Evolutionary conservation across 2,888 invertebrate genomes (phyloP), one percentile per base, ranked within the genome.

Genomic region (Troglohyphantes excavatus): DNA sequence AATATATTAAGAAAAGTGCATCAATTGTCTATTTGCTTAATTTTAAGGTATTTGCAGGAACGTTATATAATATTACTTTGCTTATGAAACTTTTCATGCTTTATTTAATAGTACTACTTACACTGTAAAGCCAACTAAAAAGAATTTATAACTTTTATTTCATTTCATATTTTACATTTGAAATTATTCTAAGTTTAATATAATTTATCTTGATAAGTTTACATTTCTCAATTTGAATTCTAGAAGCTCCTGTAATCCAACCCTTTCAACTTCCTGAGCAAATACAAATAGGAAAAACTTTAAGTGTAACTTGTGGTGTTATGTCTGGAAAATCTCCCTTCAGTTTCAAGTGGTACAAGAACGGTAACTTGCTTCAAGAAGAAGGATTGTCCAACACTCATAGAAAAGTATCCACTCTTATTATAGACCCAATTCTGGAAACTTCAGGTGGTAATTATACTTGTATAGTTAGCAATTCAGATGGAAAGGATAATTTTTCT

Each of bases 381-480:
- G 63, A 72, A 63, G 63, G 39, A 9, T 17, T 72, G 6, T n/a
- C 6, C 9, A 43, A 63, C 21, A 27, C 68, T 9, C 21, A 70
- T 19, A n/a, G 43, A 23, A 79, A 65, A 29, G 39, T 59, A 0
- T 90, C 90, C 6, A 78, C 5, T n/a, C 63, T 85, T 0, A 63
- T 61, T 2, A 78, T 90, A 27, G 75, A 84, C 23, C 84, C 75
- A n/a, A 26, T 85, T 0, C 1, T n/a, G 23, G 39, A 81, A 65
- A 63, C 21, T 33, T 75, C 79, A 26, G 79, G 39, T 27, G 90
- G 90, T 21, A 84, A 90, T 73, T 90, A 90, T 29, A 78, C 85
- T 13, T 90, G 90, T n/a, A 33, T 59, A 9, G 90, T 90, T 3
- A 81, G 79, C 21, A 90, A 90, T 23, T 11, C 53, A 5, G 21